Percentiles rank a stretch among this genome's conserved stretches.
These are phyloP conservation scores for Alloplasta piceator DNA, from an alignment of 2,888 invertebrate species.

Conservation along the genomic window DNA sequence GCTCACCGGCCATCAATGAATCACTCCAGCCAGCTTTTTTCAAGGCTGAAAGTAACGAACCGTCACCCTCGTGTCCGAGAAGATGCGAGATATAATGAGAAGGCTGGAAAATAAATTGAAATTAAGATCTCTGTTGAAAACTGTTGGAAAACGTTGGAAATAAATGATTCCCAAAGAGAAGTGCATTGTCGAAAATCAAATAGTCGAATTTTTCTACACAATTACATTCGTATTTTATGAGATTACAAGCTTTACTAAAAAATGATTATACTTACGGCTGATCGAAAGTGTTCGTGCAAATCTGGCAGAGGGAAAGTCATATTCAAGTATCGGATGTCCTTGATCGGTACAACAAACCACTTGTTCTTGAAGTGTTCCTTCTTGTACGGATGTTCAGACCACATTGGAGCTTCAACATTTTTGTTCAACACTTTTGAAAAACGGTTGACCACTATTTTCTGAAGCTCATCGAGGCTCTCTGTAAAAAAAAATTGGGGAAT, in stretches of 20 bases:
- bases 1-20: slow-evolving; percentile 91
- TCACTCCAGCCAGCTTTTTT: slow-evolving; percentile 96
- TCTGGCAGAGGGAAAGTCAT: slow-evolving; percentile 97
- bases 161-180: slow-evolving; percentile 37
- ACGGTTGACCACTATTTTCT: slow-evolving; percentile 90
- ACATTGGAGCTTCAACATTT: slow-evolving; percentile 88
- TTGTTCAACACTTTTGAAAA: slow-evolving; percentile 92
- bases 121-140: slow-evolving; percentile 4
- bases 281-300: slow-evolving; percentile 91
- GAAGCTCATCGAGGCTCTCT: slow-evolving; percentile 95
- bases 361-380: slow-evolving; percentile 89
- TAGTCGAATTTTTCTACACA: slow-evolving; percentile 6
- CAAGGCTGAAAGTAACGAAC: slow-evolving; percentile 95
- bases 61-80: slow-evolving; percentile 98
- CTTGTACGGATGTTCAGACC: slow-evolving; percentile 93
- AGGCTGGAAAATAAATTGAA: slow-evolving; percentile 86
- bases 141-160: slow-evolving; percentile 55
- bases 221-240: slow-evolving; percentile 15
- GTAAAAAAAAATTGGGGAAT: slow-evolving; percentile 69
- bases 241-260: slow-evolving; percentile 34
- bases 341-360: slow-evolving; percentile 93
- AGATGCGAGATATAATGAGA: slow-evolving; percentile 95
- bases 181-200: background rate
- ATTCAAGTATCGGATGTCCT: slow-evolving; percentile 93
- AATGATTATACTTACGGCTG: slow-evolving; percentile 86